phyloP scores from a whole-genome alignment of 35 echinoderm and acorn worm genomes.

The Ophiothrix spiculata region DNA sequence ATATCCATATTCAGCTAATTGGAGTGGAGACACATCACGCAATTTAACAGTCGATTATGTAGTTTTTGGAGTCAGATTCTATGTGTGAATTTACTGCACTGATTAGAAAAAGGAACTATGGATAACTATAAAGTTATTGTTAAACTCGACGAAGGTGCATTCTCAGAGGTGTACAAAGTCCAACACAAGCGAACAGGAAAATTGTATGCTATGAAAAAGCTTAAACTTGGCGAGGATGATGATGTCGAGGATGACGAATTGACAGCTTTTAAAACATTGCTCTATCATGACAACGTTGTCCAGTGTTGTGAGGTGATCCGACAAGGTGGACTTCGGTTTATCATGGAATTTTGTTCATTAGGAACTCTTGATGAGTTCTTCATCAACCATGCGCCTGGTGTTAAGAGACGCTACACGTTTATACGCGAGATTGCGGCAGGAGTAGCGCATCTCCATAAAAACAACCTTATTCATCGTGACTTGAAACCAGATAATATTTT shows the following conservation, averaged over 20 bases:
- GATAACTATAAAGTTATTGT: background rate
- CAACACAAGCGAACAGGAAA: background rate
- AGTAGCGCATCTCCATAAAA: background rate
- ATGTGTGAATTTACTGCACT: too few species aligned
- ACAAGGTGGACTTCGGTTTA: background rate
- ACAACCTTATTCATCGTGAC: background rate
- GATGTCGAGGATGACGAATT: background rate
- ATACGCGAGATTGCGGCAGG: background rate
- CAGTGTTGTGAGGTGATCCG: background rate
- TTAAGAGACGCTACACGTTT: background rate
- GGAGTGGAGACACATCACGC: too few species aligned
- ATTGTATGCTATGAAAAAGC: background rate
- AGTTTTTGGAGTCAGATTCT: too few species aligned
- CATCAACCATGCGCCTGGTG: background rate
- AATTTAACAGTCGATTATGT: too few species aligned
- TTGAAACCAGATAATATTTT: background rate
- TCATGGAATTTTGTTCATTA: background rate
- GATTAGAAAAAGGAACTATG: too few species aligned
- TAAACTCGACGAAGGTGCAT: background rate
- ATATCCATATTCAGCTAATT: too few species aligned
- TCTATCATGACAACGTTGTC: background rate
- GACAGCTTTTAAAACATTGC: background rate
- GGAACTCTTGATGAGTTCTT: background rate
- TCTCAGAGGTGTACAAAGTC: background rate
- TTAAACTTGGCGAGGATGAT: background rate